A percentile compares a stretch with the other conserved stretches of the same genome.
These are phyloP conservation scores for Sus cebifrons DNA, from an alignment of 2,797 vertebrate species.

Conservation along the genomic window DNA sequence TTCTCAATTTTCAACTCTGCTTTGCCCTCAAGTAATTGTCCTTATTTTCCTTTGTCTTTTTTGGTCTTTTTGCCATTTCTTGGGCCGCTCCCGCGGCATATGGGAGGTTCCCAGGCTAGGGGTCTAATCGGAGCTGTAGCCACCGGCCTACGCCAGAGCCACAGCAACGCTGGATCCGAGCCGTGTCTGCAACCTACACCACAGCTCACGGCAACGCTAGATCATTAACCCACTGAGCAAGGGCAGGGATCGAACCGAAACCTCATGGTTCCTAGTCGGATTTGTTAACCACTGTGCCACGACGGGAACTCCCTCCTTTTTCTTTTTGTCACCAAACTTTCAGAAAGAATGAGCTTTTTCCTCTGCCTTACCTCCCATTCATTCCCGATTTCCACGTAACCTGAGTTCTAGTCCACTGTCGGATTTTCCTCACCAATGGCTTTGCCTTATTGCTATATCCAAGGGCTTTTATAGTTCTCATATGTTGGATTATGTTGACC, in stretches of 20 bases:
- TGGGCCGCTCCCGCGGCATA: no score
- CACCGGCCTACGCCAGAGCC: no score
- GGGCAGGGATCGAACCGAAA: no score
- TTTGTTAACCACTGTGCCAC: no score
- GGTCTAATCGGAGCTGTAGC: no score
- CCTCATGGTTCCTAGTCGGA: no score
- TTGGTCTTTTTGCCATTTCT: no score
- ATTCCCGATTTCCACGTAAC: neutral
- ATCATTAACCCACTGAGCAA: no score
- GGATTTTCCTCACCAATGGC: neutral
- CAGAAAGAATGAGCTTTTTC: neutral
- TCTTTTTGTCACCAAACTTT: neutral
- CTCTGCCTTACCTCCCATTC: neutral
- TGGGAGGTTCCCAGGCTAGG: no score
- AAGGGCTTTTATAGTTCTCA: neutral
- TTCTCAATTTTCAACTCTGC: neutral
- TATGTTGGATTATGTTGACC: neutral
- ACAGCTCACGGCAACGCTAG: no score
- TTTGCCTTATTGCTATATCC: neutral
- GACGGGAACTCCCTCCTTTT: neutral
- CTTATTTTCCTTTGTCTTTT: slow-evolving; percentile 1
- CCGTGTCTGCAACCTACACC: no score
- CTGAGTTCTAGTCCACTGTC: neutral
- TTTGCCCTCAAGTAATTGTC: neutral
- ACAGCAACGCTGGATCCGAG: no score